A percentile compares a stretch with the other conserved stretches of the same genome.
phyloP scores from a whole-genome alignment of 1,140 invertebrate genomes.

The Drosophila busckii region DNA sequence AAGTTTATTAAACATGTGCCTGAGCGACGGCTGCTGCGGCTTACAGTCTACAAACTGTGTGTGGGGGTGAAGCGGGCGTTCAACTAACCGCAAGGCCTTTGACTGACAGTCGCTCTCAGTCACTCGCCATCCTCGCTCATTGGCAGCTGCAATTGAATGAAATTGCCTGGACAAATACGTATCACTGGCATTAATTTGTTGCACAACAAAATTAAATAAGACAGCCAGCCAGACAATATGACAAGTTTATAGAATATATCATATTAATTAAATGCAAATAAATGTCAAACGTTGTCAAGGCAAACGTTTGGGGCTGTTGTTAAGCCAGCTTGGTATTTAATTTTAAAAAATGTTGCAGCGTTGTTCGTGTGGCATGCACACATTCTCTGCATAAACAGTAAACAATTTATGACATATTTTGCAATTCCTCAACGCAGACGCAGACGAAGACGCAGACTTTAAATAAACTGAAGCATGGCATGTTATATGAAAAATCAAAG shows the following conservation, averaged over 20 bases:
- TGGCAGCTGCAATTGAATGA: conserved; percentile 66
- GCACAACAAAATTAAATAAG: conserved; percentile 75
- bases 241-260: conserved; percentile 64
- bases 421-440: too few species aligned
- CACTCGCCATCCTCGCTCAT: conserved; percentile 5
- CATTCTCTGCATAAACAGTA: conserved; percentile 7
- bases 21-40: not conserved
- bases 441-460: too few species aligned
- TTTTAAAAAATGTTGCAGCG: not conserved
- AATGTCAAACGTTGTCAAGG: conserved; percentile 55
- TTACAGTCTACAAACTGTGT: too few species aligned
- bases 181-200: conserved; percentile 53
- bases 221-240: conserved; percentile 33
- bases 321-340: too few species aligned
- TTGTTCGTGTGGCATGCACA: conserved; percentile 12
- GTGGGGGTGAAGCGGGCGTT: not conserved
- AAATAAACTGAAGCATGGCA: not conserved
- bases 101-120: conserved; percentile 49
- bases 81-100: conserved; percentile 38
- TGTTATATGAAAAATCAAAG: conserved; percentile 7
- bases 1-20: conserved; percentile 67
- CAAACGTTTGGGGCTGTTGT: not conserved
- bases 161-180: conserved; percentile 46
- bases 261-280: conserved; percentile 76
- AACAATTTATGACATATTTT: conserved; percentile 52